Conservation (phyloP, 2,113 vertebrate species). For the Gymnogyps californianus region DNA sequence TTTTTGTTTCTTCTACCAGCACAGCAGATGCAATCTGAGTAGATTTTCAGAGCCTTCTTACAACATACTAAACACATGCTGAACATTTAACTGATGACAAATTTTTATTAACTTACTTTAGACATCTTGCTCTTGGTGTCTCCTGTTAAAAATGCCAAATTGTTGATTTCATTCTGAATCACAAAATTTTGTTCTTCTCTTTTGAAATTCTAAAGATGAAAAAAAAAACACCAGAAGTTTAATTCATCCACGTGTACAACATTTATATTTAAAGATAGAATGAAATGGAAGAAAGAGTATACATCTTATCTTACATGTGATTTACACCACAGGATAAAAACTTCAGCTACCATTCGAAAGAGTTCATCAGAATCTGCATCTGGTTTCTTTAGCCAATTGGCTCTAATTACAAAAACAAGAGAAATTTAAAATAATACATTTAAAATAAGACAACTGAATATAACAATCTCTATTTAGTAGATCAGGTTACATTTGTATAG, state of each 20-base stretch:
- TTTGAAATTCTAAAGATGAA: slow-evolving; percentile 90
- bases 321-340: slow-evolving; percentile 99
- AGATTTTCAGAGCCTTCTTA: background rate
- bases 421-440: background rate
- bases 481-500: background rate
- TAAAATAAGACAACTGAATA: background rate
- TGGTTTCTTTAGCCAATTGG: slow-evolving; percentile 95
- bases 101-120: slow-evolving; percentile 83
- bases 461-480: background rate
- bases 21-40: background rate
- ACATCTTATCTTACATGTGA: slow-evolving; percentile 84
- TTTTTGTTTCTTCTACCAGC: background rate
- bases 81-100: background rate
- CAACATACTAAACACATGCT: background rate
- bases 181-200: slow-evolving; percentile 99
- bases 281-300: background rate
- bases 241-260: background rate
- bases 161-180: slow-evolving; percentile 99
- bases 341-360: slow-evolving; percentile 97
- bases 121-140: slow-evolving; percentile 98
- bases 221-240: background rate
- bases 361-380: slow-evolving; percentile 91
- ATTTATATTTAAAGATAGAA: background rate
- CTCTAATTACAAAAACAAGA: slow-evolving; percentile 72
- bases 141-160: slow-evolving; percentile 96